phyloP scores from a whole-genome alignment of 2,113 vertebrate genomes.

The Catharus fuscescens region DNA sequence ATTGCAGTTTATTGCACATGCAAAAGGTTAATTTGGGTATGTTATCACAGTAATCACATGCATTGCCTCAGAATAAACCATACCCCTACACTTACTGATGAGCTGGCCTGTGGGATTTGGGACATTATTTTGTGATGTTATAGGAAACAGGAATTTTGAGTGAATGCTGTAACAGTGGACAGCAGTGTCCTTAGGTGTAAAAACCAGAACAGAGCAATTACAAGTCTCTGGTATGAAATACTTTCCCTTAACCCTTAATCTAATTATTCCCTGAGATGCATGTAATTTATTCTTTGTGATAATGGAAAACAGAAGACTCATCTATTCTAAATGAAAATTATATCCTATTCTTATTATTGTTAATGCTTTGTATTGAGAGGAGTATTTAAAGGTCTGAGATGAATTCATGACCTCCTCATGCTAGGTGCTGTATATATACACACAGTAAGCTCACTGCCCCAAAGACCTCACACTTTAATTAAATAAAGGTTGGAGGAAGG shows the following conservation, averaged over 20 bases:
- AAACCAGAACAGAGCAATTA: not conserved
- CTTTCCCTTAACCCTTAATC: not conserved
- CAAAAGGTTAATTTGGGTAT: conserved; percentile 36
- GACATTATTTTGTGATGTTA: not conserved
- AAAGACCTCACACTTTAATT: conserved; percentile 54
- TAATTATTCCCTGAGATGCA: conserved; percentile 4
- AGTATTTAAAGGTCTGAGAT: conserved; percentile 24
- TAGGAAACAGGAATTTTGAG: not conserved
- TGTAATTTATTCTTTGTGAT: conserved; percentile 9
- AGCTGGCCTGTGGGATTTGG: not conserved
- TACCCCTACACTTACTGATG: not conserved
- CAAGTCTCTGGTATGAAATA: not conserved
- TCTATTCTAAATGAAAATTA: conserved; percentile 42
- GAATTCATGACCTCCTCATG: conserved; percentile 1
- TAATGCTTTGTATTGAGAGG: conserved; percentile 25
- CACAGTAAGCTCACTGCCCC: conserved; percentile 25
- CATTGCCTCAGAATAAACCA: not conserved
- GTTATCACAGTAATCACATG: not conserved
- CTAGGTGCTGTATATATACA: not conserved
- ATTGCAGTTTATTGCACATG: conserved; percentile 40
- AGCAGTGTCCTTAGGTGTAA: not conserved
- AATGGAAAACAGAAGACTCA: not conserved
- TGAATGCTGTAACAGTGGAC: not conserved
- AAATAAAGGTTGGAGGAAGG: conserved; percentile 61
- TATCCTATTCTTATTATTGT: conserved; percentile 10